phyloP scores from a whole-genome alignment of 2,888 invertebrate genomes.

The Melinopterus prodromus region DNA sequence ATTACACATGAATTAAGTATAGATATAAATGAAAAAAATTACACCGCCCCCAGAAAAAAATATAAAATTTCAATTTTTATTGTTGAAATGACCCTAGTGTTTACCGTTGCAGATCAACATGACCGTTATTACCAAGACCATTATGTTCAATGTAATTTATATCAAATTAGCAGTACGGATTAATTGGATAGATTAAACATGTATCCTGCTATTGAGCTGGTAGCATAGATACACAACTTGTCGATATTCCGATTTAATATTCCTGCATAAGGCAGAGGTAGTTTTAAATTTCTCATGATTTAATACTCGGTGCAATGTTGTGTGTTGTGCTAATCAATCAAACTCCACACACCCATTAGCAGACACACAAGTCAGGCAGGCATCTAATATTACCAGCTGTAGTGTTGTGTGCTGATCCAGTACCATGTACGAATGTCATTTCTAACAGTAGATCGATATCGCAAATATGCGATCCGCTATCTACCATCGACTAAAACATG shows the following conservation, averaged over 20 bases:
- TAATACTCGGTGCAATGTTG: not conserved
- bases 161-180: not conserved
- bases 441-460: not conserved
- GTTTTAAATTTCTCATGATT: not conserved
- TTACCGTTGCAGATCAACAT: not conserved
- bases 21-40: too few relatives aligned
- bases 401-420: not conserved
- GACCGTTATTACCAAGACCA: not conserved
- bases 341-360: not conserved
- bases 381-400: constrained; percentile 4
- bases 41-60: too few relatives aligned
- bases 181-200: not conserved
- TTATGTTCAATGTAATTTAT: not conserved
- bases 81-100: not conserved
- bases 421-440: constrained; percentile 4
- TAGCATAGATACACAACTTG: too few relatives aligned
- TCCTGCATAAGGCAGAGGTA: not conserved
- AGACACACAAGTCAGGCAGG: not conserved
- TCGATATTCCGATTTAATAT: not conserved
- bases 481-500: not conserved
- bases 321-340: not conserved
- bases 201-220: too few relatives aligned
- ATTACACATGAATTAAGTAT: too few relatives aligned
- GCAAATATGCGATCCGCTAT: not conserved
- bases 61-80: too few relatives aligned